These are phyloP conservation scores for Saxicola maurus DNA, from an alignment of 2,797 vertebrate genomes.

Conservation along the genomic window DNA sequence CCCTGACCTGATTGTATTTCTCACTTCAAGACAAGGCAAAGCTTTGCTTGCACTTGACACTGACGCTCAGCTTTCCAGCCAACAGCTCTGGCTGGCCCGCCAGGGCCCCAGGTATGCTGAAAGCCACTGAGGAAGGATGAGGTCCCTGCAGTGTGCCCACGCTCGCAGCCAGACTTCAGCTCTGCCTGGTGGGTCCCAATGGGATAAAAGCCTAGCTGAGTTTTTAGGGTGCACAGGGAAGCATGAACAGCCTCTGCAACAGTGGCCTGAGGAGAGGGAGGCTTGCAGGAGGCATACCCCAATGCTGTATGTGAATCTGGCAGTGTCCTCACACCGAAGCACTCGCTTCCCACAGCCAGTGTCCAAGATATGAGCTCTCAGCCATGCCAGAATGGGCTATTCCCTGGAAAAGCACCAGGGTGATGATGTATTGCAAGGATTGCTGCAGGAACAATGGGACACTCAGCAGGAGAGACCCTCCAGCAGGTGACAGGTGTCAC, in stretches of 20 bases:
- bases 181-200: not conserved
- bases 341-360: rapidly evolving
- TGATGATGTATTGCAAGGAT: not conserved
- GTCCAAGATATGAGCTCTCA: not conserved
- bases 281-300: not conserved
- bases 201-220: not conserved
- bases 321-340: rapidly evolving
- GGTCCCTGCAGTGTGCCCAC: rapidly evolving
- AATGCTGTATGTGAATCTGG: not conserved
- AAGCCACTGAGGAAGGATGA: not conserved
- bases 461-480: not conserved
- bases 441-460: not conserved
- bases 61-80: not conserved
- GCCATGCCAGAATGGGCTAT: rapidly evolving
- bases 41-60: not conserved
- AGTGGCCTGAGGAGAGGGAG: not conserved
- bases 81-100: not conserved
- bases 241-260: not conserved
- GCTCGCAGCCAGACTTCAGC: rapidly evolving
- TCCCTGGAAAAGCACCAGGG: not conserved
- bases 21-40: rapidly evolving
- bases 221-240: not conserved
- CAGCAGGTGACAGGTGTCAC: not conserved
- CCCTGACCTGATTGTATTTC: rapidly evolving
- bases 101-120: not conserved